Base-by-base conservation (phyloP, 2,888 invertebrate genomes). In the Tortricodes alternella region DNA sequence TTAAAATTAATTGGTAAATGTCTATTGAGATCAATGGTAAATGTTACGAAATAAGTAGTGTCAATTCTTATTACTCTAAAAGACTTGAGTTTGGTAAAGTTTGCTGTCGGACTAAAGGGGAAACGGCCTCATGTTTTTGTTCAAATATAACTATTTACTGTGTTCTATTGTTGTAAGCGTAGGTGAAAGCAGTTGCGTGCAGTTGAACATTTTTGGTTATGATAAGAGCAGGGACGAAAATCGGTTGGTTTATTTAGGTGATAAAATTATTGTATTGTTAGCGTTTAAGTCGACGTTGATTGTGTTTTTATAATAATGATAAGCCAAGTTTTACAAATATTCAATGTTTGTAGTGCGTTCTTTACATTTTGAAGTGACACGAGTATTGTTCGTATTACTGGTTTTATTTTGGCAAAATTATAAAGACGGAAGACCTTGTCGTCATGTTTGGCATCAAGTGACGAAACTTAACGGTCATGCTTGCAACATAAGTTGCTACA, bases 1-100 rank as follows among this genome's bases (percentile, higher is more conserved):
- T 9, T 56, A 50, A 38, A 50, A 18, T 50, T 50, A 56, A 38
- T 38, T 41, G 16, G 13, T 55, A 35, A 48, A 43, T 49, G 49
- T 29, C 5, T n/a, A n/a, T n/a, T n/a, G n/a, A n/a, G n/a, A n/a
- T n/a, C n/a, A n/a, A n/a, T n/a, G n/a, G n/a, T n/a, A n/a, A n/a
- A n/a, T n/a, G n/a, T 39, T 34, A 49, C 2, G 15, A 37, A 37
- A 38, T 56, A 29, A 44, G 43, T 16, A 34, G 37, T 56, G 55
- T 49, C 21, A 27, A 53, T 27, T 34, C 18, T 21, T 46, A 27
- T 37, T 53, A 21, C 15, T 52, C 23, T 52, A 34, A 15, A 27
- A 13, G 27, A 48, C 19, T 48, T 27, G 15, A 35, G 27, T 46
- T 16, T 19, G 48, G 32, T 27, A 27, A 21, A 44, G n/a, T 35